Conservation (phyloP, 2,113 vertebrate genomes). For the Sorex fumeus region DNA sequence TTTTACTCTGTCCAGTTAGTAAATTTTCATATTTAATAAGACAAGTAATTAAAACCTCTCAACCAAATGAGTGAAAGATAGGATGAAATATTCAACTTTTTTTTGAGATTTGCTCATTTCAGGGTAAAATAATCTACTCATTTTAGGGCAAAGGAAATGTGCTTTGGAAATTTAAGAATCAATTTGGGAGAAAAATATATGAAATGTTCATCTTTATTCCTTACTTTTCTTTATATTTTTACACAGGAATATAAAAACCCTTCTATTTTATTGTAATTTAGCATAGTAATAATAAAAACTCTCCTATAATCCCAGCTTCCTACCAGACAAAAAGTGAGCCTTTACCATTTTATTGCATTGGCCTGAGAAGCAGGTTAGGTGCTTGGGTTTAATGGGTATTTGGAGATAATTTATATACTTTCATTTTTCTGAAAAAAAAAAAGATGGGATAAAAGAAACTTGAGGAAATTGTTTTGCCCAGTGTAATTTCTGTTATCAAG, state of each 20-base stretch:
- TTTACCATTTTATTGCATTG: rapidly evolving
- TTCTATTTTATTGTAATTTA: too few relatives aligned
- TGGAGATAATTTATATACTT: not conserved
- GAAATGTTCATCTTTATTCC: too few relatives aligned
- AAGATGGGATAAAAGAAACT: not conserved
- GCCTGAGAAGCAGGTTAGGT: not conserved
- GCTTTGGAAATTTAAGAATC: too few relatives aligned
- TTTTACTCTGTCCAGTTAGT: not conserved
- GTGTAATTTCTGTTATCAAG: not conserved
- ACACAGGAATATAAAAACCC: too few relatives aligned
- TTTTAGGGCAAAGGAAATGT: too few relatives aligned
- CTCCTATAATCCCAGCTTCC: not conserved
- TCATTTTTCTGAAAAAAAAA: not conserved
- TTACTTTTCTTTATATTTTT: too few relatives aligned
- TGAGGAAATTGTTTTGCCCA: not conserved
- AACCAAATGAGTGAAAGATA: not conserved
- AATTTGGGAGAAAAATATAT: too few relatives aligned
- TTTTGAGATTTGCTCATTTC: not conserved
- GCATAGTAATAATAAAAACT: too few relatives aligned
- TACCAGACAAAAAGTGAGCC: not conserved
- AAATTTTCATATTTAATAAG: not conserved
- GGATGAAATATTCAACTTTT: not conserved
- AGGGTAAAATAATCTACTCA: not conserved
- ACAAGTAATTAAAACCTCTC: not conserved
- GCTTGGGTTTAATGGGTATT: not conserved